phyloP scores from a whole-genome alignment of 1,140 invertebrate species.

The Akabosia matsudoensis region DNA sequence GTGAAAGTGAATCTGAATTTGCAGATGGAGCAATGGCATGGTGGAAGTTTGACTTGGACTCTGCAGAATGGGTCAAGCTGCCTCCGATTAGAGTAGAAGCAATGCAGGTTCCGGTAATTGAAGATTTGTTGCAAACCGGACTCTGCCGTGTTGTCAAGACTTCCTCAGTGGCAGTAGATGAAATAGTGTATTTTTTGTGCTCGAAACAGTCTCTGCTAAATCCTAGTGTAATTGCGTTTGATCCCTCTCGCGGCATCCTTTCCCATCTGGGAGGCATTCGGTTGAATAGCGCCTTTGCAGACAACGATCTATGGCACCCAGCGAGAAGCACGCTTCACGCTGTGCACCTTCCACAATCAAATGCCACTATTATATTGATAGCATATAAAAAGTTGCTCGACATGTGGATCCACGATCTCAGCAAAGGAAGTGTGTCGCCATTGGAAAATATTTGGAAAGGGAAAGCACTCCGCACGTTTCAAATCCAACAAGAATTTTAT shows the following conservation, averaged over 20 bases:
- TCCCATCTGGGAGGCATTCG: constrained; percentile 28
- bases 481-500: constrained; percentile 37
- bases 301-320: constrained; percentile 36
- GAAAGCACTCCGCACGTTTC: constrained; percentile 39
- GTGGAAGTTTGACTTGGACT: constrained; percentile 45
- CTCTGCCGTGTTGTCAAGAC: constrained; percentile 36
- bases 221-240: constrained; percentile 24
- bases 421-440: constrained; percentile 25
- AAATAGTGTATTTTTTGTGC: constrained; percentile 39
- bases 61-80: constrained; percentile 44
- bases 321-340: constrained; percentile 41
- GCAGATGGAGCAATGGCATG: background rate
- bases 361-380: constrained; percentile 42
- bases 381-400: constrained; percentile 45
- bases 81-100: constrained; percentile 25
- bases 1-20: background rate
- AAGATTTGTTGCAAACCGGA: background rate
- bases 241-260: background rate
- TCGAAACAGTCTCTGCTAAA: constrained; percentile 27
- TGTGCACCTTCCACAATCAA: constrained; percentile 7
- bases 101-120: background rate
- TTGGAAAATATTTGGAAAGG: constrained; percentile 47
- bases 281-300: constrained; percentile 39
- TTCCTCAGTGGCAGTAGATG: background rate
- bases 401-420: constrained; percentile 44